Conservation (phyloP, 1,140 invertebrate species). For the Mya arenaria region DNA sequence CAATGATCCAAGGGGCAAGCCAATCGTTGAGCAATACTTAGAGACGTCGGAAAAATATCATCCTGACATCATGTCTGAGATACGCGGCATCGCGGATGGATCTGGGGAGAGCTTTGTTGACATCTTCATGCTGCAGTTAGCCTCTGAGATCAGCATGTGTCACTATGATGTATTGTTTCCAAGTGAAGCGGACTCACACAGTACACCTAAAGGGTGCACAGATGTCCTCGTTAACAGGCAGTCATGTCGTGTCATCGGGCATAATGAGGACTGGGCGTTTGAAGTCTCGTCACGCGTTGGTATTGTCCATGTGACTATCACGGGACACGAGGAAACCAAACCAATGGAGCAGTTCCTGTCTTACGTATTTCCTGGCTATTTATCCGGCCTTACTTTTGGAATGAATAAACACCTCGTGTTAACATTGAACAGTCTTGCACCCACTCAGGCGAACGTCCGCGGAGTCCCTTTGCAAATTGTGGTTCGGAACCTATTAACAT, state of each 20-base stretch:
- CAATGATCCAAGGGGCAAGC: background rate
- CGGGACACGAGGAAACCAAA: background rate
- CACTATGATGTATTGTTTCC: background rate
- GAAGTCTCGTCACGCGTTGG: background rate
- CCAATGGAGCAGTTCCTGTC: constrained; percentile 6
- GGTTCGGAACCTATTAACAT: constrained; percentile 5
- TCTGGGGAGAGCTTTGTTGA: background rate
- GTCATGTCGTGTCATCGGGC: constrained; percentile 5
- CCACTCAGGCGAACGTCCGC: background rate
- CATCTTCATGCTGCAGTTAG: constrained; percentile 17
- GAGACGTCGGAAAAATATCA: background rate
- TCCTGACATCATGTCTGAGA: constrained; percentile 34
- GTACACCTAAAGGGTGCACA: constrained; percentile 10
- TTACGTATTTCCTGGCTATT: constrained; percentile 26
- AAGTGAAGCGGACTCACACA: background rate
- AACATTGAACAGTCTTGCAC: constrained; percentile 13
- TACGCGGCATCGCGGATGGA: constrained; percentile 30
- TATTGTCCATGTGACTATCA: constrained; percentile 9
- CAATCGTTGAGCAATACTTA: background rate
- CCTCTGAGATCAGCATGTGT: constrained; percentile 8
- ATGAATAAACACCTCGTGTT: constrained; percentile 21
- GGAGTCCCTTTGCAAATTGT: constrained; percentile 9
- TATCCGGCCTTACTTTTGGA: constrained; percentile 18
- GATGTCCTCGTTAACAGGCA: constrained; percentile 30
- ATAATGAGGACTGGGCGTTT: constrained; percentile 41